These are phyloP conservation scores for Pseudococcus longispinus DNA, from an alignment of 2,888 invertebrate species.

Conservation along the genomic window DNA sequence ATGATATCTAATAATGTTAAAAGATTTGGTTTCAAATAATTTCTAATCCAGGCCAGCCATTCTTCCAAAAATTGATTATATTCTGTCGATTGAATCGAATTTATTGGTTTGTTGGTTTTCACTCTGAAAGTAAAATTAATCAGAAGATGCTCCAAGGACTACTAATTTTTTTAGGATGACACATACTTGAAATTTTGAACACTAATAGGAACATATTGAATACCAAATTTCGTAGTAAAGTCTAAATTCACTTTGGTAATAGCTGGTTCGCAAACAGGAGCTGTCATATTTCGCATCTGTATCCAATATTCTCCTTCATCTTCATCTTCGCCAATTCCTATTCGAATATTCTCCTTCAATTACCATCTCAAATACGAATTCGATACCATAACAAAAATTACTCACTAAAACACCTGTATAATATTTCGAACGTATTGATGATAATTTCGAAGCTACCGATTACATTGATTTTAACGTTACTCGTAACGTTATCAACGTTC, in stretches of 20 bases:
- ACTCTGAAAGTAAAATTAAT: not conserved
- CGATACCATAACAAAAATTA: not conserved
- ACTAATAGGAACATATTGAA: not conserved
- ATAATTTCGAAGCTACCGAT: conserved; percentile 36
- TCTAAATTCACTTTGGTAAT: conserved; percentile 31
- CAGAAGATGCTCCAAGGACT: not conserved
- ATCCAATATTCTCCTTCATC: conserved; percentile 39
- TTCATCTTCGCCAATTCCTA: not conserved
- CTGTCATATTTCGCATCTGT: conserved; percentile 30
- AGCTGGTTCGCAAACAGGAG: conserved; percentile 9
- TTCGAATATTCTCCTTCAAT: not conserved
- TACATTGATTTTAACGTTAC: conserved; percentile 39
- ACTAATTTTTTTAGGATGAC: not conserved
- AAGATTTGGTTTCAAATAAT: not conserved
- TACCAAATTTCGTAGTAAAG: not conserved
- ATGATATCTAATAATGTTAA: conserved; percentile 5
- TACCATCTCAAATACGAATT: not conserved
- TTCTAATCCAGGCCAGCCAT: conserved; percentile 26
- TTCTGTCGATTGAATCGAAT: not conserved
- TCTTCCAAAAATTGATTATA: not conserved
- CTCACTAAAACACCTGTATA: conserved; percentile 49
- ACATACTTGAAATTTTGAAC: conserved; percentile 51
- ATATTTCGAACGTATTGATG: conserved; percentile 42
- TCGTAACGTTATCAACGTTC: conserved; percentile 33
- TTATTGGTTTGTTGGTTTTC: conserved; percentile 24